Percentiles rank a stretch among this genome's conserved stretches.
Conservation (phyloP, 2,797 vertebrate genomes). For the Microctenopoma lineatum region DNA sequence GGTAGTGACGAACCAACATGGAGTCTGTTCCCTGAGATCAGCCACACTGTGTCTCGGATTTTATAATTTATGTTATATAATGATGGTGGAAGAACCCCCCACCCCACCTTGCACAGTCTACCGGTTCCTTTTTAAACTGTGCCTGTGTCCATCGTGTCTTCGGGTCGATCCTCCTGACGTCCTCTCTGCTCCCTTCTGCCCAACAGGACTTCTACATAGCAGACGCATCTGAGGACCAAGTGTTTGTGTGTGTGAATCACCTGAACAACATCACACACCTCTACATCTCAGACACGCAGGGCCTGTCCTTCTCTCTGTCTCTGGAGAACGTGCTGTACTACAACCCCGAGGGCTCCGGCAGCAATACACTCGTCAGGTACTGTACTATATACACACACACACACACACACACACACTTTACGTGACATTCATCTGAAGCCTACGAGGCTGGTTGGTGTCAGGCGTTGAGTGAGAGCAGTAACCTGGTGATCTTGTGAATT, state of each 20-base stretch:
- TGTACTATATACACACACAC: constrained; percentile 5
- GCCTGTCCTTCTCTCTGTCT: constrained; percentile 93
- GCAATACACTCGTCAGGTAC: constrained; percentile 95
- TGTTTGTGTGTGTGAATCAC: constrained; percentile 97
- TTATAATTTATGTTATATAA: no score
- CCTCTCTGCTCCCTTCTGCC: background rate
- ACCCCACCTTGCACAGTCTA: no score
- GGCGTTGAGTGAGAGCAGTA: background rate
- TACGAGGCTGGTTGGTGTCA: background rate
- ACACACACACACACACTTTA: constrained; percentile 10
- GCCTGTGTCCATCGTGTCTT: background rate
- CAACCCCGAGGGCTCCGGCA: constrained; percentile 92
- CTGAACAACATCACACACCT: constrained; percentile 92
- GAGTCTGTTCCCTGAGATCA: no score
- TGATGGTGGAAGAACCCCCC: no score
- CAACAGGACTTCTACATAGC: constrained; percentile 95
- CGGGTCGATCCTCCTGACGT: background rate
- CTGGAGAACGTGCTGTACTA: constrained; percentile 95
- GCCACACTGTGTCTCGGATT: no score
- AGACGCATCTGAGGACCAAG: constrained; percentile 96
- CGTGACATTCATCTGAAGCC: constrained; percentile 5
- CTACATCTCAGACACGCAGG: constrained; percentile 97
- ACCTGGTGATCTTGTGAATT: no score
- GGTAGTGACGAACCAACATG: no score
- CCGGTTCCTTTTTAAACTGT: background rate